Conservation (phyloP, 1,140 invertebrate genomes). For the Artemia franciscana region DNA sequence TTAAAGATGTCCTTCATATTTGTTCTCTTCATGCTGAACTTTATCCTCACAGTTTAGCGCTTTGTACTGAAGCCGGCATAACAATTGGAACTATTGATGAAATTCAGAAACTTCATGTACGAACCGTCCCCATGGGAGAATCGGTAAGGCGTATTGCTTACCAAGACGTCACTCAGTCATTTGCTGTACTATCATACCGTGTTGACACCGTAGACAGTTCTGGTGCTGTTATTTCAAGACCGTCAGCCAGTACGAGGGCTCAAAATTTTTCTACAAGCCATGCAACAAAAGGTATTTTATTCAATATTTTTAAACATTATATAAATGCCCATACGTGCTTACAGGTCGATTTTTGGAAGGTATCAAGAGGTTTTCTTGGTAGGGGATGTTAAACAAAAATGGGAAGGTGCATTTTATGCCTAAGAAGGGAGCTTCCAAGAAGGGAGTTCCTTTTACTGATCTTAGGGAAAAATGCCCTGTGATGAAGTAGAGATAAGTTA, state of each 20-base stretch:
- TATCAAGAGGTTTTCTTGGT: too few relatives aligned
- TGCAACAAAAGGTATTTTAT: conserved; percentile 3
- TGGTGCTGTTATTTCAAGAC: conserved; percentile 36
- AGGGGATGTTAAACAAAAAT: too few relatives aligned
- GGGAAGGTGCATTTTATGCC: too few relatives aligned
- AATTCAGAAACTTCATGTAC: conserved; percentile 90
- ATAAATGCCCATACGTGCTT: too few relatives aligned
- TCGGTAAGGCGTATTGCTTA: conserved; percentile 79
- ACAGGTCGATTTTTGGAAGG: too few relatives aligned
- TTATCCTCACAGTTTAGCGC: conserved; percentile 78
- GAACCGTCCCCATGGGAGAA: conserved; percentile 80
- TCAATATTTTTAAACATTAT: too few relatives aligned
- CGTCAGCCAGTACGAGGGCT: conserved; percentile 53
- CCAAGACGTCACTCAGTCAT: conserved; percentile 81
- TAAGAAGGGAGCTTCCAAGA: too few relatives aligned
- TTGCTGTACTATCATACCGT: conserved; percentile 75
- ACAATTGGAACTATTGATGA: conserved; percentile 97
- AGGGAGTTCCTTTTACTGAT: too few relatives aligned
- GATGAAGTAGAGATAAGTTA: too few relatives aligned
- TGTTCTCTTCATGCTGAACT: conserved; percentile 83
- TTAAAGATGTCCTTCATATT: conserved; percentile 96
- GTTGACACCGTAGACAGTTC: conserved; percentile 51
- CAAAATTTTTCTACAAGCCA: conserved; percentile 15
- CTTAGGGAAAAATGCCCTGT: too few relatives aligned
- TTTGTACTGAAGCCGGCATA: conserved; percentile 76